Conservation (phyloP, 2,113 vertebrate species). For the Takifugu flavidus region DNA sequence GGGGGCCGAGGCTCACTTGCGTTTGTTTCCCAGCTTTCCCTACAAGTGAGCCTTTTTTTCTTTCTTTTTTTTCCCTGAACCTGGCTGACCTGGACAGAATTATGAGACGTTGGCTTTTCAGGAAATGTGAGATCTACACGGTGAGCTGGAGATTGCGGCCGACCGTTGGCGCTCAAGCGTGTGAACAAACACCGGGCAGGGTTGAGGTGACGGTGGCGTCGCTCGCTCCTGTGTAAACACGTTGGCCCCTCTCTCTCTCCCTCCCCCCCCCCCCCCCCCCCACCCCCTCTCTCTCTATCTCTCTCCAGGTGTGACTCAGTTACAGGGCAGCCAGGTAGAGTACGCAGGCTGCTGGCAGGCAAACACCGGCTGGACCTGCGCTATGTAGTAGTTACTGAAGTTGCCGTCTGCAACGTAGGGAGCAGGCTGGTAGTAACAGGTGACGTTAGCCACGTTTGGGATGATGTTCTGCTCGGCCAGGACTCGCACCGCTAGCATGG, state of each 20-base stretch:
- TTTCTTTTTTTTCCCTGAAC: conserved; percentile 36
- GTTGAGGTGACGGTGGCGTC: conserved; percentile 24
- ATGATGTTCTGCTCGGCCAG: conserved; percentile 98
- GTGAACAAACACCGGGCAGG: conserved; percentile 68
- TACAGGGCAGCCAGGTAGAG: conserved; percentile 97
- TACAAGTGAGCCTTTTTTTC: conserved; percentile 4
- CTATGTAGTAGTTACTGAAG: conserved; percentile 99
- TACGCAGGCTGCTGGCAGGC: conserved; percentile 94
- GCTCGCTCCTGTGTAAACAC: conserved; percentile 59
- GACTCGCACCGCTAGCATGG: conserved; percentile 95
- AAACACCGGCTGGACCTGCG: conserved; percentile 96
- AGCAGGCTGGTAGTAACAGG: conserved; percentile 98
- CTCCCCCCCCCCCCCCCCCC: conserved; percentile 24
- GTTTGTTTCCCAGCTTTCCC: conserved; percentile 24
- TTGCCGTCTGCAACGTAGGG: conserved; percentile 97
- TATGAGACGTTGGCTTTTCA: conserved; percentile 16
- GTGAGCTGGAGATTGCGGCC: conserved; percentile 72
- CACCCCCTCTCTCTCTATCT: conserved; percentile 5
- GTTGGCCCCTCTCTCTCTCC: conserved; percentile 36
- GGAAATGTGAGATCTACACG: conserved; percentile 46
- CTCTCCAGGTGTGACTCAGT: conserved; percentile 75
- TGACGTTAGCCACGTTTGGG: conserved; percentile 97
- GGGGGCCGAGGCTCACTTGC: conserved; percentile 16
- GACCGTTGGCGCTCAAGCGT: conserved; percentile 67
- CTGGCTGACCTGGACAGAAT: conserved; percentile 11